Percentiles rank a stretch among this genome's conserved stretches.
Conservation (phyloP, 2,888 invertebrate genomes). For the Thecophora atra region DNA sequence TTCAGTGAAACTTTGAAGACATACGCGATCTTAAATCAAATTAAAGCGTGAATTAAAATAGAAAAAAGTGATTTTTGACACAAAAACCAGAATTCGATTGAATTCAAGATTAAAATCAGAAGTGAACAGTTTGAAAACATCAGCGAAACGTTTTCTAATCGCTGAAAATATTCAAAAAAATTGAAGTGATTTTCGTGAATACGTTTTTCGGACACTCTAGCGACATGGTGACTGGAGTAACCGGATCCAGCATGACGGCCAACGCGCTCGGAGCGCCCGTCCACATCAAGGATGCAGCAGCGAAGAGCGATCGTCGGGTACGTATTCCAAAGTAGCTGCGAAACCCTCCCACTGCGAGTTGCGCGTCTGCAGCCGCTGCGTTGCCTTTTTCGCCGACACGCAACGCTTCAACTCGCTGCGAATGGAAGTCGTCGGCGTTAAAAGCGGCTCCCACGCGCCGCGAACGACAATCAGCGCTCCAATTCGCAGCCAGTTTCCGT, state of each 20-base stretch:
- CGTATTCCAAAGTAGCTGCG: constrained; percentile 49
- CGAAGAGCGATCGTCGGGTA: constrained; percentile 66
- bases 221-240: constrained; percentile 65
- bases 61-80: background rate
- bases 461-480: constrained; percentile 12
- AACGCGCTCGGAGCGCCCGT: constrained; percentile 59
- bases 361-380: constrained; percentile 48
- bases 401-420: constrained; percentile 10
- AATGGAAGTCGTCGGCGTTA: constrained; percentile 30
- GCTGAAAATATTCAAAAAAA: constrained; percentile 19
- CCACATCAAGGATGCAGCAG: constrained; percentile 56
- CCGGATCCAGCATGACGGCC: constrained; percentile 59
- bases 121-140: constrained; percentile 37
- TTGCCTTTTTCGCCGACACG: constrained; percentile 56
- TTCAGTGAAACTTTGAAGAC: background rate
- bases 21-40: background rate
- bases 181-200: constrained; percentile 31
- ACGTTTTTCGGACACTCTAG: background rate
- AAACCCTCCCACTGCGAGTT: background rate
- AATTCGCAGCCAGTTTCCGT: background rate
- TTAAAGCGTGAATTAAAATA: background rate
- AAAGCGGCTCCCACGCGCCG: constrained; percentile 51
- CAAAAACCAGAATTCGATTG: background rate
- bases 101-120: constrained; percentile 1
- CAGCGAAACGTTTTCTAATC: background rate